These are phyloP conservation scores for Dasypogon diadema DNA, from an alignment of 2,888 invertebrate genomes.

Conservation along the genomic window DNA sequence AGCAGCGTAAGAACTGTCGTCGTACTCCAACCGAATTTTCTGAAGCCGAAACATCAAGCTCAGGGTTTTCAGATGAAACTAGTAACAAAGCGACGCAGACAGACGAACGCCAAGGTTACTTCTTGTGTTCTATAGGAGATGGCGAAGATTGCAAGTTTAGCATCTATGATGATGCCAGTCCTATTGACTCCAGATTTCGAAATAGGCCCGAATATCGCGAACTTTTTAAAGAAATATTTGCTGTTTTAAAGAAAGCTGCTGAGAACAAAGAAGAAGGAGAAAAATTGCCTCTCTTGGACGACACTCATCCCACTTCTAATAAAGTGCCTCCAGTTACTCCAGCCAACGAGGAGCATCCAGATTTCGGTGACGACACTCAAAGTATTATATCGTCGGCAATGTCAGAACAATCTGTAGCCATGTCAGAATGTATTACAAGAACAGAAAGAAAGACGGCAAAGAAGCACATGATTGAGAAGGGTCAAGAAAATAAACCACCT, in stretches of 20 bases:
- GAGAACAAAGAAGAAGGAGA: conserved; percentile 86
- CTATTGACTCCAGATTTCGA: conserved; percentile 84
- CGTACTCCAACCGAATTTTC: conserved; percentile 86
- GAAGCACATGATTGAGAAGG: conserved; percentile 65
- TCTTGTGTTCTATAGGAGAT: conserved; percentile 86
- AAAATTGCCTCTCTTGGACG: conserved; percentile 79
- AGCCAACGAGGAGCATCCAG: conserved; percentile 75
- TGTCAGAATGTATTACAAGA: conserved; percentile 75
- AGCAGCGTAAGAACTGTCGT: conserved; percentile 73
- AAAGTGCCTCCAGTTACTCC: conserved; percentile 79
- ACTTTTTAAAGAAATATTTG: conserved; percentile 86
- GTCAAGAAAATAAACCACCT: conserved; percentile 65
- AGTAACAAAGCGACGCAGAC: conserved; percentile 87
- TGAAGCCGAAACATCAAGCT: conserved; percentile 87
- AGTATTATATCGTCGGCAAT: conserved; percentile 82
- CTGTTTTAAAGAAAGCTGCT: conserved; percentile 84
- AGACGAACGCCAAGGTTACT: conserved; percentile 82
- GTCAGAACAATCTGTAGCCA: conserved; percentile 79
- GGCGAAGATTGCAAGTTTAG: conserved; percentile 88
- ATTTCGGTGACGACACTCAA: conserved; percentile 74
- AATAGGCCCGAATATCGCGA: conserved; percentile 85
- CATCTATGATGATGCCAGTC: conserved; percentile 84
- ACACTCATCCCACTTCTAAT: conserved; percentile 68
- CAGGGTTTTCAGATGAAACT: conserved; percentile 86
- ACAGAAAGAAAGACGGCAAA: conserved; percentile 71